Conservation (phyloP, 2,888 invertebrate species). For the Molorchus minor region DNA sequence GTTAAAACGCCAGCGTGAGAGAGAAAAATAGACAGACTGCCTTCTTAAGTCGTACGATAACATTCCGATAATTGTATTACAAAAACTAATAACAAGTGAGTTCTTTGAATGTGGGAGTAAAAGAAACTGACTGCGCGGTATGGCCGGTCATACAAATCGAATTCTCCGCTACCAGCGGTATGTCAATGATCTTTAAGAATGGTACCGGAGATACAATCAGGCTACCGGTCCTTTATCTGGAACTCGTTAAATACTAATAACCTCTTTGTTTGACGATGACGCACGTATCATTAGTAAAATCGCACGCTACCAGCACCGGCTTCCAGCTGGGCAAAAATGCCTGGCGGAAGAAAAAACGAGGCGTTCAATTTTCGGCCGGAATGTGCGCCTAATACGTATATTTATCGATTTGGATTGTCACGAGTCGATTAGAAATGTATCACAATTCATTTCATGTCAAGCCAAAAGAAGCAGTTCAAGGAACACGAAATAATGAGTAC, state of each 20-base stretch:
- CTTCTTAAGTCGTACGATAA: slow-evolving; percentile 21
- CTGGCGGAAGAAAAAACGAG: too few relatives aligned
- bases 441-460: too few relatives aligned
- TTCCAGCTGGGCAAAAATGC: too few relatives aligned
- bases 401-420: too few relatives aligned
- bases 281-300: slow-evolving; percentile 43
- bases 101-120: slow-evolving; percentile 40
- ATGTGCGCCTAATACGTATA: too few relatives aligned
- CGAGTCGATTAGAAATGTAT: too few relatives aligned
- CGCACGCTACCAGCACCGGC: too few relatives aligned
- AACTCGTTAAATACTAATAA: slow-evolving; percentile 54
- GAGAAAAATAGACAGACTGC: slow-evolving; percentile 14
- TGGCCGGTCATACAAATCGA: slow-evolving; percentile 42
- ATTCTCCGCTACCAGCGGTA: slow-evolving; percentile 40
- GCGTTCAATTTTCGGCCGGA: too few relatives aligned
- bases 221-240: slow-evolving; percentile 51
- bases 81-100: slow-evolving; percentile 30
- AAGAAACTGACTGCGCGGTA: slow-evolving; percentile 29
- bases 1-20: slow-evolving; percentile 10
- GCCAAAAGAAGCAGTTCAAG: too few relatives aligned
- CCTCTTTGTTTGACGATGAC: slow-evolving; percentile 48
- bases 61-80: slow-evolving; percentile 29
- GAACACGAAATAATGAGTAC: too few relatives aligned
- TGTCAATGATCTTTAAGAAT: slow-evolving; percentile 51
- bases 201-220: slow-evolving; percentile 45